Conservation (phyloP, 1,140 invertebrate species). For the Parapsyche elsis region DNA sequence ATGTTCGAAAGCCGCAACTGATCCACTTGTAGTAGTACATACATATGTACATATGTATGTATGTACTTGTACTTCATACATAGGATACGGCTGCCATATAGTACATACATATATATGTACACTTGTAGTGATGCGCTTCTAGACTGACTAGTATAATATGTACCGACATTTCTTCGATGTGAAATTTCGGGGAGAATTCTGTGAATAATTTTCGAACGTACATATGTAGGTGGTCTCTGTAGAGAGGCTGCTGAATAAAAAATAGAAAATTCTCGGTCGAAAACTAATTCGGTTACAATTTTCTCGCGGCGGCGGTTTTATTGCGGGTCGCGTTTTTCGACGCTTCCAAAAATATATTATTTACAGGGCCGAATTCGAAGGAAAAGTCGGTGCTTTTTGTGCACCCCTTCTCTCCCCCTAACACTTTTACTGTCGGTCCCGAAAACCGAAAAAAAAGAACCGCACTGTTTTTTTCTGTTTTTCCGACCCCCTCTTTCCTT, state of each 20-base stretch:
- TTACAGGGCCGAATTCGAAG: conserved; percentile 3
- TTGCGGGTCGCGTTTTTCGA: conserved; percentile 17
- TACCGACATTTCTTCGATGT: no score
- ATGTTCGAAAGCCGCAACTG: neutral
- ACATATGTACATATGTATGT: neutral
- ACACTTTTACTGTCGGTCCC: neutral
- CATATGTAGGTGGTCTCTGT: neutral
- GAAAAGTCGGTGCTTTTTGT: neutral
- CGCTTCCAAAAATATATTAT: conserved; percentile 29
- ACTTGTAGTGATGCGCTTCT: no score
- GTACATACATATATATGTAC: no score
- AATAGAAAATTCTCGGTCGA: neutral
- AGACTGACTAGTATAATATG: no score
- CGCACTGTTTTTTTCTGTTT: neutral
- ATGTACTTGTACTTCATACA: neutral
- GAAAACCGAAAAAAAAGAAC: neutral
- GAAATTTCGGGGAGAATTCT: neutral
- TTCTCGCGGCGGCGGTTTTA: conserved; percentile 30
- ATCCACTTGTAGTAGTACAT: neutral
- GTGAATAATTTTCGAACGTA: neutral
- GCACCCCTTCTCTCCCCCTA: neutral
- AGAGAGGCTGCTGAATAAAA: neutral
- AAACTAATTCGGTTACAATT: conserved; percentile 27
- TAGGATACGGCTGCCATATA: no score
- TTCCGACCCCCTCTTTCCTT: neutral